phyloP scores from a whole-genome alignment of 1,140 invertebrate species.

The Elymnias hypermnestra region DNA sequence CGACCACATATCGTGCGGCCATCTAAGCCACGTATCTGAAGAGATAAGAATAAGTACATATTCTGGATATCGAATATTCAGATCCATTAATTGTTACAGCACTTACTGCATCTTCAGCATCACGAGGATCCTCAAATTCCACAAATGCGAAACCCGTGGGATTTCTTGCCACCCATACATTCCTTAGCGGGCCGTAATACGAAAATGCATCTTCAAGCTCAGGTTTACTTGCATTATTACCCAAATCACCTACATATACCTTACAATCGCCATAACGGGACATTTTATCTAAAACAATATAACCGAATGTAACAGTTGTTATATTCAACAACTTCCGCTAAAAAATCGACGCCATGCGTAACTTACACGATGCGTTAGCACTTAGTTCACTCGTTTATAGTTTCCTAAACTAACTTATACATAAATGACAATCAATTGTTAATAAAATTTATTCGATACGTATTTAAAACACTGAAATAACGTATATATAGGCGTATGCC shows the following conservation, averaged over 20 bases:
- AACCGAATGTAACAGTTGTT: too few relatives aligned
- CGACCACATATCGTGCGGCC: slow-evolving; percentile 91
- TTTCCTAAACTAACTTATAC: too few relatives aligned
- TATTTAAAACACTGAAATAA: too few relatives aligned
- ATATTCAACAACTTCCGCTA: too few relatives aligned
- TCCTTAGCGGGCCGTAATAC: slow-evolving; percentile 94
- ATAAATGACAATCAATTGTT: too few relatives aligned
- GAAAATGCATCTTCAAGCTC: slow-evolving; percentile 96
- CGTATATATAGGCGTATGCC: too few relatives aligned
- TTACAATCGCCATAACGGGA: slow-evolving; percentile 93
- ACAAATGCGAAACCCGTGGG: slow-evolving; percentile 99
- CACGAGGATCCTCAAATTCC: slow-evolving; percentile 97
- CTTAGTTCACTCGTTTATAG: too few relatives aligned
- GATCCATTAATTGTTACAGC: neutral
- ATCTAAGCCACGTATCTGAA: slow-evolving; percentile 77
- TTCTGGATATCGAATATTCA: too few relatives aligned
- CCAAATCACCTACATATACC: slow-evolving; percentile 97
- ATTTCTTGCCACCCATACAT: slow-evolving; percentile 97
- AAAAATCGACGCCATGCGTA: too few relatives aligned
- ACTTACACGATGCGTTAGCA: too few relatives aligned
- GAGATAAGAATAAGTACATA: neutral
- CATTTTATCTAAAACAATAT: slow-evolving; percentile 67
- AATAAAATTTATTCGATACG: too few relatives aligned
- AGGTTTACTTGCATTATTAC: slow-evolving; percentile 90
- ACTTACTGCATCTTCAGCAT: slow-evolving; percentile 96